phyloP scores from a whole-genome alignment of 2,888 invertebrate species.

The Brachyopa scutellaris region DNA sequence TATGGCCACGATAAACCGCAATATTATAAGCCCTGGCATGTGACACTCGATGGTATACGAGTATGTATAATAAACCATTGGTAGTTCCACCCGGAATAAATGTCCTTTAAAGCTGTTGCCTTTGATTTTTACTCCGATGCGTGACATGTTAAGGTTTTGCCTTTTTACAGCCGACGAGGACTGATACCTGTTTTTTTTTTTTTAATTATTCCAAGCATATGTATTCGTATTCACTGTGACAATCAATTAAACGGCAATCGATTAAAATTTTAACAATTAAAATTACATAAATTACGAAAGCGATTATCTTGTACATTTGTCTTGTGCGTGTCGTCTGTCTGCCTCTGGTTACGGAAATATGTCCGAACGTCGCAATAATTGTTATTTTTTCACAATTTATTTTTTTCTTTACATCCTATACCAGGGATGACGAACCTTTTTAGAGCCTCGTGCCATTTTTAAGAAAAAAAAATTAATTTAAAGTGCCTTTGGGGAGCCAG shows the following conservation, averaged over 20 bases:
- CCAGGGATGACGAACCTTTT: too few species aligned
- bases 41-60: constrained; percentile 49
- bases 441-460: too few species aligned
- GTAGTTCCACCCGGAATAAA: background rate
- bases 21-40: constrained; percentile 44
- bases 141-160: constrained; percentile 63
- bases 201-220: constrained; percentile 33
- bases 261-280: constrained; percentile 72
- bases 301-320: constrained; percentile 72
- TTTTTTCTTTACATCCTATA: background rate
- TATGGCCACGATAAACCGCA: constrained; percentile 18
- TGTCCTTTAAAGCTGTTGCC: constrained; percentile 55
- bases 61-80: constrained; percentile 11
- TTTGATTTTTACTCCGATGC: background rate
- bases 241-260: constrained; percentile 71
- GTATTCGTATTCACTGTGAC: constrained; percentile 68
- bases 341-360: constrained; percentile 42
- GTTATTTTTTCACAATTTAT: constrained; percentile 11
- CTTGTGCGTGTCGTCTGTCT: constrained; percentile 56
- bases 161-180: constrained; percentile 7
- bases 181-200: constrained; percentile 16
- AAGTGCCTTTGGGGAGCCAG: too few species aligned
- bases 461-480: too few species aligned
- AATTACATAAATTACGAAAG: constrained; percentile 72
- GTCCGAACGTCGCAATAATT: background rate